Conservation (phyloP, 2,888 invertebrate genomes). For the Tachystola acroxantha region DNA sequence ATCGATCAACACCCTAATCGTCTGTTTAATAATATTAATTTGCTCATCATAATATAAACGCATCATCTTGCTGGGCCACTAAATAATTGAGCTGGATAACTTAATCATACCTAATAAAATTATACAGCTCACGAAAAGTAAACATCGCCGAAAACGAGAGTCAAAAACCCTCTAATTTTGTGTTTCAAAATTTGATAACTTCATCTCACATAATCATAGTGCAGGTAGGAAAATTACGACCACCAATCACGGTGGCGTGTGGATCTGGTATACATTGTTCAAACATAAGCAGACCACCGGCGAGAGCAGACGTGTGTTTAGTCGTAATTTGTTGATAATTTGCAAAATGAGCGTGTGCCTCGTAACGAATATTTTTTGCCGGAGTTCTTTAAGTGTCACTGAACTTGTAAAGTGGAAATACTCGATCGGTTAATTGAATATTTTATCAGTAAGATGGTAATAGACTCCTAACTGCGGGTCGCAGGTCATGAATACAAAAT, state of each 20-base stretch:
- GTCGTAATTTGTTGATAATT: conserved; percentile 49
- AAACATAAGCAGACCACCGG: conserved; percentile 38
- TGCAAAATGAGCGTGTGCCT: conserved; percentile 34
- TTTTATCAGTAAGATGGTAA: conserved; percentile 37
- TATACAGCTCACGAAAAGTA: conserved; percentile 49
- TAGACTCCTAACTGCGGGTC: conserved; percentile 18
- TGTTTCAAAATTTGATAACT: conserved; percentile 63
- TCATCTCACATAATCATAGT: conserved; percentile 64
- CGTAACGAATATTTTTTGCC: conserved; percentile 25
- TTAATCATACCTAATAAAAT: conserved; percentile 56
- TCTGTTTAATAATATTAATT: conserved; percentile 19
- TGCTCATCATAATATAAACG: conserved; percentile 8
- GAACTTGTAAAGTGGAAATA: conserved; percentile 46
- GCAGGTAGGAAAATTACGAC: conserved; percentile 40
- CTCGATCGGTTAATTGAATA: conserved; percentile 51
- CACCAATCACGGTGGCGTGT: conserved; percentile 54
- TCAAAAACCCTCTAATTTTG: conserved; percentile 50
- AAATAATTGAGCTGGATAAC: conserved; percentile 24
- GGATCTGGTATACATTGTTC: conserved; percentile 48
- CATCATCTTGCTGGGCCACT: conserved; percentile 1
- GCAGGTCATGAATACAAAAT: conserved; percentile 50
- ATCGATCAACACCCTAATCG: conserved; percentile 14
- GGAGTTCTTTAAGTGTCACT: conserved; percentile 39
- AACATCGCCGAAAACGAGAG: conserved; percentile 55
- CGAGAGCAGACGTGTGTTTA: conserved; percentile 52